Evolutionary conservation across 2,113 vertebrate species (phyloP).

Genomic region (Aptenodytes forsteri): DNA sequence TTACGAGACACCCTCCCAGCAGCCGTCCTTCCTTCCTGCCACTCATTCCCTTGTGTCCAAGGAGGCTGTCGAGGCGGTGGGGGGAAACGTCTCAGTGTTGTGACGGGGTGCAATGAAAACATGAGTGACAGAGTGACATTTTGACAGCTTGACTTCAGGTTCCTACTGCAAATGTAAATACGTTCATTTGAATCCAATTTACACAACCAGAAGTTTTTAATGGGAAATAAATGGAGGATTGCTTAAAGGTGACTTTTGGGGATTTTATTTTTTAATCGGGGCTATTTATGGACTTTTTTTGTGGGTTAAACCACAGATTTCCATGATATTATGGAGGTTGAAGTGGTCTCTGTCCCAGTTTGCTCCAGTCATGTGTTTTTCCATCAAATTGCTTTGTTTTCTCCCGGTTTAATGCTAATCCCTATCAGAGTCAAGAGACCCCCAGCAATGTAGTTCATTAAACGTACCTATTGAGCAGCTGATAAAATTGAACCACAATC

Average conservation of each 20-base stretch:
- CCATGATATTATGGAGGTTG: background rate
- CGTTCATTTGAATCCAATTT: slow-evolving; percentile 63
- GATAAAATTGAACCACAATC: slow-evolving; percentile 28
- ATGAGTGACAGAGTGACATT: slow-evolving; percentile 63
- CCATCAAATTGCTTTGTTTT: background rate
- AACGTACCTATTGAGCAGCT: slow-evolving; percentile 16
- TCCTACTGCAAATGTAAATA: slow-evolving; percentile 60
- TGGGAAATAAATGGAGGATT: background rate
- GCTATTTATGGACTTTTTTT: background rate
- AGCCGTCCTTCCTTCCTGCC: slow-evolving; percentile 29
- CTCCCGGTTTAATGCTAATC: background rate
- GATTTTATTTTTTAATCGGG: background rate
- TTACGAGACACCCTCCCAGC: background rate
- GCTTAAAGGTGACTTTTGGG: slow-evolving; percentile 21
- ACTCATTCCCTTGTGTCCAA: slow-evolving; percentile 35
- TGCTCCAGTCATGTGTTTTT: background rate
- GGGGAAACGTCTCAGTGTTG: background rate
- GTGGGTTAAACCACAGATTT: background rate
- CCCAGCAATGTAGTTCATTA: background rate
- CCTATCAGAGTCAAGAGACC: background rate
- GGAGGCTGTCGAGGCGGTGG: background rate
- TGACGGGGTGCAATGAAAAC: slow-evolving; percentile 45
- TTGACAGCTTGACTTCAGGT: slow-evolving; percentile 62
- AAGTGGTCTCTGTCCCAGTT: background rate
- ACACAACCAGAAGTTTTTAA: background rate